Conservation (phyloP, 64 coral and sea anemone species). For the Pocillopora verrucosa region DNA sequence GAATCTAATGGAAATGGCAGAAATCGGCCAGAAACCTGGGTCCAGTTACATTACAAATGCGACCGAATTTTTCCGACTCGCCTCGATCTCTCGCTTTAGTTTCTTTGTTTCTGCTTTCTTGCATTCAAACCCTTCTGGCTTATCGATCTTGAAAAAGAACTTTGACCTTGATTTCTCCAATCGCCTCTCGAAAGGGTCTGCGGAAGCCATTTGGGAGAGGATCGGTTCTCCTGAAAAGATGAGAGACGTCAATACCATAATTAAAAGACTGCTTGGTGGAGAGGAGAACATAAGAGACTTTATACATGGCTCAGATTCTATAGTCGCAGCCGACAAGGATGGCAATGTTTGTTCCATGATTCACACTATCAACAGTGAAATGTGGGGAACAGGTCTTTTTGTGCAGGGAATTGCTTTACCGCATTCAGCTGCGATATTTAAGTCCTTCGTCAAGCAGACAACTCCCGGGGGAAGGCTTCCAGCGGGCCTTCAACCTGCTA, state of each 20-base stretch:
- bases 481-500: conserved; percentile 53
- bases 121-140: conserved; percentile 32
- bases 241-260: conserved; percentile 54
- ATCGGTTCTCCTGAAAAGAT: conserved; percentile 72
- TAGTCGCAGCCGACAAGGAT: conserved; percentile 75
- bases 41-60: conserved; percentile 61
- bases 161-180: conserved; percentile 72
- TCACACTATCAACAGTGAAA: conserved; percentile 81
- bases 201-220: conserved; percentile 71
- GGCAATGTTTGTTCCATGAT: conserved; percentile 84
- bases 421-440: conserved; percentile 79
- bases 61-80: conserved; percentile 52
- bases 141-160: conserved; percentile 48
- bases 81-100: conserved; percentile 55
- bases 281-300: background rate
- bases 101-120: conserved; percentile 65
- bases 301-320: conserved; percentile 70
- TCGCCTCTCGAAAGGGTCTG: conserved; percentile 53
- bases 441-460: conserved; percentile 59
- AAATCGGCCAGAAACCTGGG: background rate
- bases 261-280: conserved; percentile 62
- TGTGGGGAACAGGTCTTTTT: conserved; percentile 91
- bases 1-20: conserved; percentile 56
- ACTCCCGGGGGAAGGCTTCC: conserved; percentile 51
- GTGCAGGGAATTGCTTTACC: conserved; percentile 71